Evolutionary conservation across 2,113 vertebrate species (phyloP), one percentile per base, ranked within the genome.

Genomic region (Amblyornis subalaris): DNA sequence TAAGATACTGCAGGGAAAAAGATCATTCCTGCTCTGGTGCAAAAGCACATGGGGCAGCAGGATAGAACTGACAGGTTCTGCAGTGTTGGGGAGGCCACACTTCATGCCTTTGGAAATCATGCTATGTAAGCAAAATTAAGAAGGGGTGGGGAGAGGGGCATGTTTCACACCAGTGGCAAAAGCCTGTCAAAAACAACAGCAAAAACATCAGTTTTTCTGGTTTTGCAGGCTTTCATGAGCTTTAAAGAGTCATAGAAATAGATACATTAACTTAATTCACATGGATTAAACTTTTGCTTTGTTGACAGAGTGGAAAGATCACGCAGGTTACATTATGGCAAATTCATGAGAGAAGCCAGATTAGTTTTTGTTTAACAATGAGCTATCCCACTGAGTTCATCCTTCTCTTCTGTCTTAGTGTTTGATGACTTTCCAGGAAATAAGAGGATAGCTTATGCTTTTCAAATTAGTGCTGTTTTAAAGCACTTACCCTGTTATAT

Each of bases 381-480:
- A 77, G 50, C 29, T 61, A 6, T 66, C 47, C 42, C 66, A 47
- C 36, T 40, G 38, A 79, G 48, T 82, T 85, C 38, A 62, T 73
- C 67, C 33, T 88, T 58, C 35, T 92, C 57, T 66, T 78, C 61
- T 67, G 16, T 84, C 29, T 53, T 73, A 36, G 25, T 45, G 47
- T 88, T 94, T 71, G 67, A 75, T 75, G 86, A 51, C 33, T 75
- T 90, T 77, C 25, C 50, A 69, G 53, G 47, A 81, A 81, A 74
- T 65, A 66, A 40, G 47, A 67, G n/a, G 25, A 25, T 15, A 45
- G 24, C 33, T 51, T 78, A 26, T 24, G 28, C 62, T 72, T 90
- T 79, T 71, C 29, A 71, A 62, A 64, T 75, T n/a, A 62, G 15
- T 71, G 21, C 38, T 82, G 38, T 62, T 85, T 38, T 70, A 79